Conservation (phyloP, 2,113 vertebrate species). For the Hemicordylus capensis region DNA sequence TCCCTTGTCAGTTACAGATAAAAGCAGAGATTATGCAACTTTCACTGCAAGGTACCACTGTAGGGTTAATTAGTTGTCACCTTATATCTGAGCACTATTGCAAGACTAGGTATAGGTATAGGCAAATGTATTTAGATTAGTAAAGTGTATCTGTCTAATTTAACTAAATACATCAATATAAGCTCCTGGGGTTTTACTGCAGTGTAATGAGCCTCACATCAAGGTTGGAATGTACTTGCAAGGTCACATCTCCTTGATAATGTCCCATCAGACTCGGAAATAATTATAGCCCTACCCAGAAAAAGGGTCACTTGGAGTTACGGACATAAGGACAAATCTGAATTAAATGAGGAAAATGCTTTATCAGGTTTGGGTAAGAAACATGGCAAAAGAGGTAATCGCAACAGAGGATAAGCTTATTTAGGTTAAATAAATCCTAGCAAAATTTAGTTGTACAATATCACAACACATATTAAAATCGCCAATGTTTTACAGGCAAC, state of each 20-base stretch:
- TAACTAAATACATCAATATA: conserved; percentile 31
- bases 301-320: conserved; percentile 13
- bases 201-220: conserved; percentile 40
- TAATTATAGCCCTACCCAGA: conserved; percentile 24
- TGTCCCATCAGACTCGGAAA: conserved; percentile 53
- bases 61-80: conserved; percentile 7
- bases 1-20: conserved; percentile 36
- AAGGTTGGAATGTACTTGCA: conserved; percentile 54
- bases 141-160: conserved; percentile 24
- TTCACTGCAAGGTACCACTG: conserved; percentile 18
- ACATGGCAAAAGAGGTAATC: background rate
- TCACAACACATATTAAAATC: background rate
- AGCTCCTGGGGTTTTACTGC: conserved; percentile 61
- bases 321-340: conserved; percentile 9
- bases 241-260: conserved; percentile 61
- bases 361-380: background rate
- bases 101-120: background rate
- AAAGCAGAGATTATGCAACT: conserved; percentile 41
- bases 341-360: background rate
- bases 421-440: background rate
- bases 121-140: conserved; percentile 35
- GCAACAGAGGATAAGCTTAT: background rate
- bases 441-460: conserved; percentile 11
- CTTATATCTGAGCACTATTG: conserved; percentile 15
- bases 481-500: background rate